Percentiles rank a stretch among this genome's conserved stretches.
These are phyloP conservation scores for Hemiscyllium ocellatum DNA, from an alignment of 2,113 vertebrate genomes.

Conservation along the genomic window DNA sequence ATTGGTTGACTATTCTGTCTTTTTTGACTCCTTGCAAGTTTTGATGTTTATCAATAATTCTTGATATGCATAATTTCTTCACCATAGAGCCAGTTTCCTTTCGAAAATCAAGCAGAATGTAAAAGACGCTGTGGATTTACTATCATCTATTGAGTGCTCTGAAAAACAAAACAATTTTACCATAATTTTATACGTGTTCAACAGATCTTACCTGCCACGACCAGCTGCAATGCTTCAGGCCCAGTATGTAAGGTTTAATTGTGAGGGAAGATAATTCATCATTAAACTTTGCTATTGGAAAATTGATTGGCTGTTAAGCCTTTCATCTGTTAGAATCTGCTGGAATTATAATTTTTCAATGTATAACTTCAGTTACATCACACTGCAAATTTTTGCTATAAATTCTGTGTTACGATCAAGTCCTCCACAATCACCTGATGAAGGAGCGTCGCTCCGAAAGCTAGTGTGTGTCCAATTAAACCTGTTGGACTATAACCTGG, in stretches of 20 bases:
- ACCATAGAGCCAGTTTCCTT: background rate
- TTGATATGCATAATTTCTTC: background rate
- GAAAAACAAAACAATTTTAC: background rate
- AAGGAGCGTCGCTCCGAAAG: no score
- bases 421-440: no score
- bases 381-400: no score
- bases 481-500: no score
- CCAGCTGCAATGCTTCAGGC: background rate
- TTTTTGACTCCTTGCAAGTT: background rate
- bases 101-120: background rate
- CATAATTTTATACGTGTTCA: background rate
- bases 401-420: no score
- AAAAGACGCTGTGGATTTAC: background rate
- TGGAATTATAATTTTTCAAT: no score
- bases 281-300: no score
- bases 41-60: background rate
- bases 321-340: no score
- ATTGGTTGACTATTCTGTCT: background rate
- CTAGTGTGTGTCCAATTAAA: no score
- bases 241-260: background rate
- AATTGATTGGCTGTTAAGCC: no score
- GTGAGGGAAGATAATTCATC: background rate
- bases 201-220: background rate
- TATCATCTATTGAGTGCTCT: background rate
- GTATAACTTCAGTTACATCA: no score